Conservation (phyloP, 2,797 vertebrate genomes). For the Argyrosomus regius region DNA sequence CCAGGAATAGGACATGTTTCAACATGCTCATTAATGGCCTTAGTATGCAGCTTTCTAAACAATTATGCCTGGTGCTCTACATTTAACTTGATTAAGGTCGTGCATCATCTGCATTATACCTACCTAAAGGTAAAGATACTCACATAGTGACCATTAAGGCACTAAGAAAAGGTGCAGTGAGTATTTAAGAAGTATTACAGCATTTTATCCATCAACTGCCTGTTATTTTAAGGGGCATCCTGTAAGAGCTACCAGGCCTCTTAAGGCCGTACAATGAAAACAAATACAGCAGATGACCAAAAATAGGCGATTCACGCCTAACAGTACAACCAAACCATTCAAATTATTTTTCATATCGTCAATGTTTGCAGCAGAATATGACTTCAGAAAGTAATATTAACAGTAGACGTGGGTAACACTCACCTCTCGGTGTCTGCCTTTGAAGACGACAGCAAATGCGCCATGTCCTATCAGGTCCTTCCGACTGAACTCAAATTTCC, state of each 20-base stretch:
- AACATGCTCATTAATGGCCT: constrained; percentile 46
- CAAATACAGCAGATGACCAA: constrained; percentile 45
- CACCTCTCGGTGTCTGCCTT: constrained; percentile 95
- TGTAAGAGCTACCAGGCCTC: constrained; percentile 64
- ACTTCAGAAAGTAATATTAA: accelerated
- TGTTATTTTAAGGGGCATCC: constrained; percentile 53
- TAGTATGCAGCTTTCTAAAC: constrained; percentile 32
- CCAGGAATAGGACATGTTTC: constrained; percentile 34
- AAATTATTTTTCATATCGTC: accelerated
- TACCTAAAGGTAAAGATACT: background rate
- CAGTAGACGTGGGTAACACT: background rate
- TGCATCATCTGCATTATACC: background rate
- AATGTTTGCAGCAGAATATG: accelerated
- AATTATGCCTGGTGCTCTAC: constrained; percentile 32
- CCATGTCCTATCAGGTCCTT: constrained; percentile 98
- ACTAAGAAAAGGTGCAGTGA: background rate
- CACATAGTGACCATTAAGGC: accelerated
- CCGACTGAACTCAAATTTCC: constrained; percentile 97
- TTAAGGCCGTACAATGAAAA: constrained; percentile 81
- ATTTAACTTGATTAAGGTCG: background rate
- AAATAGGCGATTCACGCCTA: background rate
- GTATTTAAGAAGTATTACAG: background rate
- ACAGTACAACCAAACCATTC: background rate
- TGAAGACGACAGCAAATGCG: constrained; percentile 97
- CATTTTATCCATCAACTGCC: background rate